A percentile compares a stretch with the other conserved stretches of the same genome.
phyloP scores from a whole-genome alignment of 2,888 invertebrate species.

The Pimpla rufipes region DNA sequence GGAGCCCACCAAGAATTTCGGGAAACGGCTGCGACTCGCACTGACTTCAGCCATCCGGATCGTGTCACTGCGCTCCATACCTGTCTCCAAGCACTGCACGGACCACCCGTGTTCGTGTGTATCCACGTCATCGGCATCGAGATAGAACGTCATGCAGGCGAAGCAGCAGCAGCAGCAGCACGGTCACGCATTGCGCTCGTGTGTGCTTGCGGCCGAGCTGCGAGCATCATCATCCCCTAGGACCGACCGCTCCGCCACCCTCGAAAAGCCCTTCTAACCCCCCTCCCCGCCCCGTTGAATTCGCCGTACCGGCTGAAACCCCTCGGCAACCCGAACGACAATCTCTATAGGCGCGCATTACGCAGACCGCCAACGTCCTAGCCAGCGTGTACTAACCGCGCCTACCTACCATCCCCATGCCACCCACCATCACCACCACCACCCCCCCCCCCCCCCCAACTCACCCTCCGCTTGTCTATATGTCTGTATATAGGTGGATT shows the following conservation, averaged over 20 bases:
- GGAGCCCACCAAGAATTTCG: too few species aligned
- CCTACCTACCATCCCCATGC: too few species aligned
- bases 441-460: too few species aligned
- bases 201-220: conserved; percentile 46
- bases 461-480: too few species aligned
- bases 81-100: background rate
- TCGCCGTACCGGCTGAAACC: conserved; percentile 35
- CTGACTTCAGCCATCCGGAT: background rate
- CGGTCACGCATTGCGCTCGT: conserved; percentile 46
- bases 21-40: too few species aligned
- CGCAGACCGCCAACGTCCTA: conserved; percentile 30
- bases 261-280: conserved; percentile 15
- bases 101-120: background rate
- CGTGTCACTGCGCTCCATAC: conserved; percentile 14
- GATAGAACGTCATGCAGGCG: conserved; percentile 38
- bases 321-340: conserved; percentile 47
- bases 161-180: too few species aligned
- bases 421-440: too few species aligned
- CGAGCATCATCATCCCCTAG: conserved; percentile 22
- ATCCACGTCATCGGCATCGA: conserved; percentile 24
- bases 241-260: background rate
- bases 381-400: conserved; percentile 40
- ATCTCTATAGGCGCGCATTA: conserved; percentile 46
- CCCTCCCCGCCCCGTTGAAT: conserved; percentile 15
- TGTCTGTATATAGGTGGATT: conserved; percentile 32